These are phyloP conservation scores for Melopsittacus undulatus DNA, from an alignment of 2,797 vertebrate species.

Conservation along the genomic window DNA sequence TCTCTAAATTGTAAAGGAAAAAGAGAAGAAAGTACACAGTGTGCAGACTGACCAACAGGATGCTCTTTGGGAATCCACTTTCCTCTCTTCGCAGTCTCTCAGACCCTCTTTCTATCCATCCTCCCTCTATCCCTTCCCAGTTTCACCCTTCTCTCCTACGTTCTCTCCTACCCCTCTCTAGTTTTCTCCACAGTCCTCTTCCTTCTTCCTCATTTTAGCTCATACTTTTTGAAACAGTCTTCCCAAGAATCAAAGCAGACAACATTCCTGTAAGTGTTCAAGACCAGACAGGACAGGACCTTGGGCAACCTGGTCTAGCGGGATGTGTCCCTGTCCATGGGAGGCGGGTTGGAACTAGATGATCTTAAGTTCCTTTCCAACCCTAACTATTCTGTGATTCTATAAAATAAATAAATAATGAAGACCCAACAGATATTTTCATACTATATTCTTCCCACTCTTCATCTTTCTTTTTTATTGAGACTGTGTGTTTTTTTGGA, in stretches of 20 bases:
- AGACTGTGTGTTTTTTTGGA: not conserved
- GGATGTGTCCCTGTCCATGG: not conserved
- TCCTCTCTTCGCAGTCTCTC: not conserved
- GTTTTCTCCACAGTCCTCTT: not conserved
- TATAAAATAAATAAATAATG: not conserved
- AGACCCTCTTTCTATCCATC: too few relatives aligned
- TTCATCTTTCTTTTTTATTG: not conserved
- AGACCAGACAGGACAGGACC: not conserved
- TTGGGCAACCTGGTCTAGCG: not conserved
- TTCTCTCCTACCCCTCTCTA: not conserved
- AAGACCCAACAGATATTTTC: not conserved
- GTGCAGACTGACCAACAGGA: not conserved
- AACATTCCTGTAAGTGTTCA: not conserved
- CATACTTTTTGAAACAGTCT: not conserved
- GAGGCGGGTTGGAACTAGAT: not conserved
- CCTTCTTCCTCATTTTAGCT: not conserved
- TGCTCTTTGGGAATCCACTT: not conserved
- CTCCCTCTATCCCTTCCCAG: not conserved
- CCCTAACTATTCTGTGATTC: not conserved
- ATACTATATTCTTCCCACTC: not conserved
- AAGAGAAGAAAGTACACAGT: not conserved
- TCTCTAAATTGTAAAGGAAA: not conserved
- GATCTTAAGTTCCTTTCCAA: not conserved
- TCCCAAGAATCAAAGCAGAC: not conserved
- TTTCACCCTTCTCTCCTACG: accelerated